Evolutionary conservation across 2,888 invertebrate species (phyloP), one percentile per base, ranked within the genome.

Genomic region (Trilocha varians): DNA sequence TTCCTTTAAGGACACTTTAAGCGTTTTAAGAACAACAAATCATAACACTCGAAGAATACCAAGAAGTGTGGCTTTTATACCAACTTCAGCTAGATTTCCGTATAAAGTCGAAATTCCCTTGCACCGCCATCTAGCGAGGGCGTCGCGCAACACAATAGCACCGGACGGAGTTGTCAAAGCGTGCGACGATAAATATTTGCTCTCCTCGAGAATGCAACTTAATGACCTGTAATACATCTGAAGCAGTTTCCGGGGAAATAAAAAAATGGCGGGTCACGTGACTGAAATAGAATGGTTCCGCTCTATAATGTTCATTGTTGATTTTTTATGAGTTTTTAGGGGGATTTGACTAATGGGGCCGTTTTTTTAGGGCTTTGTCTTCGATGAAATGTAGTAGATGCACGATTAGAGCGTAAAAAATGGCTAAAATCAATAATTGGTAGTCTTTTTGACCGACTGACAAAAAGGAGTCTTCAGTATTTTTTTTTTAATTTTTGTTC

Each of bases 191-290:
- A 82, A 78, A 82, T 78, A 76, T 65, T 70, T 71, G 66, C 62
- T 68, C 49, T 60, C 68, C 73, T 70, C 68, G 62, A 69, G 71
- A 66, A 68, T 68, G 64, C 53, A 55, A 70, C 61, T 78, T 78
- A 84, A 84, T 83, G 84, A 80, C 66, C 77, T 77, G 80, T 79
- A 78, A 80, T 74, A 74, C 52, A 60, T 65, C 62, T 64, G 72
- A 69, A 67, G 69, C 72, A 67, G 70, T 83, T 82, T 83, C 84
- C 84, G 82, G 67, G 58, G 76, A 72, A 63, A 70, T 77, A 79
- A 82, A 80, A 78, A 83, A 76, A 57, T 66, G 52, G 55, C 41
- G 51, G 53, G 55, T 43, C 65, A 56, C 67, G 64, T 62, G 67
- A 42, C 62, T 46, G 47, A 51, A 45, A 65, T 61, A 58, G 67